Percentiles rank a stretch among this genome's conserved stretches.
phyloP scores from a whole-genome alignment of 2,113 vertebrate species.

The Lethenteron camtschaticum region DNA sequence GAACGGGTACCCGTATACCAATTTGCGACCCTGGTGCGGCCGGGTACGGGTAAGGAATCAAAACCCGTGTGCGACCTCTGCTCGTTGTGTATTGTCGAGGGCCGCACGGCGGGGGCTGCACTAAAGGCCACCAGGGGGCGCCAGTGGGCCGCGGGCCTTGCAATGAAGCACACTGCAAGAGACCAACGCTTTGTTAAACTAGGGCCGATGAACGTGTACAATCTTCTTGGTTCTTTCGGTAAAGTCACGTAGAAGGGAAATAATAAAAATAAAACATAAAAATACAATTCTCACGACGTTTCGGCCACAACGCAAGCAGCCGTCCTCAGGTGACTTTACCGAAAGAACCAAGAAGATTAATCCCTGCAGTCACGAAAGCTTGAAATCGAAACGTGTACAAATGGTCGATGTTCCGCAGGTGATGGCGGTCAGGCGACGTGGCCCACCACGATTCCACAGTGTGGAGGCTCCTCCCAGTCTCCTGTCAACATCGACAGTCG shows the following conservation, averaged over 20 bases:
- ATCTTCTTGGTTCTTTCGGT: too few relatives aligned
- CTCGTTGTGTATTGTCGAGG: neutral
- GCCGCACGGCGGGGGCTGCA: conserved; percentile 9
- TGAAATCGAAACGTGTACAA: conserved; percentile 8
- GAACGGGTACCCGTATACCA: neutral
- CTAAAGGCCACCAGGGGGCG: conserved; percentile 10
- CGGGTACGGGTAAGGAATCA: too few relatives aligned
- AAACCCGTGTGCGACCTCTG: too few relatives aligned
- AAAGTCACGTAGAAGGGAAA: too few relatives aligned
- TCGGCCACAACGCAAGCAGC: too few relatives aligned
- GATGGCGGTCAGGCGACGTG: conserved; percentile 44
- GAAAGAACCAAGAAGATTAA: too few relatives aligned
- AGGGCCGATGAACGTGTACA: conserved; percentile 12
- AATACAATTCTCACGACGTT: too few relatives aligned
- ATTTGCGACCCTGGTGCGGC: conserved; percentile 8
- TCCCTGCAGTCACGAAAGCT: too few relatives aligned
- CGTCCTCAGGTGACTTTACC: too few relatives aligned
- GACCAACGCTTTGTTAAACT: conserved; percentile 16
- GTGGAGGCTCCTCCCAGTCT: conserved; percentile 57
- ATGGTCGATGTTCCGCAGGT: conserved; percentile 21
- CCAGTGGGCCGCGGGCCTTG: conserved; percentile 10
- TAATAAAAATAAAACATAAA: too few relatives aligned
- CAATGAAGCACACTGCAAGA: conserved; percentile 17
- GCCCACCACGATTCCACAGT: conserved; percentile 43
- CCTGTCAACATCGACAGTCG: conserved; percentile 54